These are phyloP conservation scores for Isichthys henryi DNA, from an alignment of 2,113 vertebrate species.

Conservation along the genomic window DNA sequence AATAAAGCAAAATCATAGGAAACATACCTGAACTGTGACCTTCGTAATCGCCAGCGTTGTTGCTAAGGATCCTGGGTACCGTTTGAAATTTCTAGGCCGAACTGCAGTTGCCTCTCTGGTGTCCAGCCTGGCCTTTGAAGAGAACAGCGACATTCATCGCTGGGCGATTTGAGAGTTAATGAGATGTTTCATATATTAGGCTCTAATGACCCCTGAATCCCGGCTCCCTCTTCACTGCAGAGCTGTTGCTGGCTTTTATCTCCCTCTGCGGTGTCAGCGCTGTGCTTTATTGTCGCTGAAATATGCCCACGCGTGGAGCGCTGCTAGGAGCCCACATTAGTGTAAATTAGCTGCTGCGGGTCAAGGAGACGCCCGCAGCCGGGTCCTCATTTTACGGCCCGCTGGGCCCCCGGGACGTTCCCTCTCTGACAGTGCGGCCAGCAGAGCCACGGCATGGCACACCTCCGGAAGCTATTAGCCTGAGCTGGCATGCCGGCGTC, in stretches of 20 bases:
- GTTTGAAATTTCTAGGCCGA: background rate
- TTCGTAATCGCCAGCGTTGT: background rate
- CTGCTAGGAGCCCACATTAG: constrained; percentile 9
- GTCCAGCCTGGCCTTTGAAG: background rate
- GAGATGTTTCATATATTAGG: constrained; percentile 42
- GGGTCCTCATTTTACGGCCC: constrained; percentile 10
- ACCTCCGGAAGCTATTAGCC: background rate
- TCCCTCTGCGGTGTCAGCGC: constrained; percentile 24
- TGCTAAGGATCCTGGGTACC: background rate
- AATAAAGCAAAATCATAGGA: background rate
- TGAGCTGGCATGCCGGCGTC: background rate
- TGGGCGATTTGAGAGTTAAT: constrained; percentile 28
- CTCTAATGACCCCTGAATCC: constrained; percentile 37
- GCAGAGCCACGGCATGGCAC: background rate
- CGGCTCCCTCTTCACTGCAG: constrained; percentile 31
- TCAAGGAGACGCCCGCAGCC: background rate
- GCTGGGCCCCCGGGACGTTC: background rate
- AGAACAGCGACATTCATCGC: background rate
- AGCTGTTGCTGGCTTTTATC: constrained; percentile 38
- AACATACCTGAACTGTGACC: background rate
- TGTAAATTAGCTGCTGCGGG: background rate
- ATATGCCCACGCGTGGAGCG: constrained; percentile 10
- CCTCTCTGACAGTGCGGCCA: background rate
- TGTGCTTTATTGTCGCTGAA: constrained; percentile 28
- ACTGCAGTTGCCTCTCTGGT: background rate